Evolutionary conservation across 1,140 invertebrate species (phyloP).

Genomic region (Halictus rubicundus): DNA sequence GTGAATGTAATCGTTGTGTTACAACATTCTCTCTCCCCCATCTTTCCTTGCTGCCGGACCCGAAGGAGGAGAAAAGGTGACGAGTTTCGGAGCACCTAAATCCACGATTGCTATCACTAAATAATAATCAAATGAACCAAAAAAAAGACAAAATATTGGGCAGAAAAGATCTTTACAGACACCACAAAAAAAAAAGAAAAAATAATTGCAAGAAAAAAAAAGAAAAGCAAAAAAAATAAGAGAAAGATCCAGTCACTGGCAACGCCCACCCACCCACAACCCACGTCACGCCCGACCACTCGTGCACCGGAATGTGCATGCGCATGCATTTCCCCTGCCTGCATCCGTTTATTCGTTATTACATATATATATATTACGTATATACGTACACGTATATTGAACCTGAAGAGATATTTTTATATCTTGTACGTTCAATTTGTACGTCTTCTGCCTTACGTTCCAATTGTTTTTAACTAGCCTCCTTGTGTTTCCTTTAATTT

Average conservation of each 20-base stretch:
- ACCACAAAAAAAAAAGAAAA: constrained; percentile 51
- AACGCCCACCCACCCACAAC: constrained; percentile 70
- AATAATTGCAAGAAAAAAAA: constrained; percentile 50
- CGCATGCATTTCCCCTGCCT: constrained; percentile 72
- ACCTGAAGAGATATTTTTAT: constrained; percentile 52
- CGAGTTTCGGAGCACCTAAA: constrained; percentile 83
- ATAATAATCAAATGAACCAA: constrained; percentile 34
- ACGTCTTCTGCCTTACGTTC: constrained; percentile 53
- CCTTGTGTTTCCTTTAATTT: constrained; percentile 51
- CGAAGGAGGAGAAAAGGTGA: constrained; percentile 88
- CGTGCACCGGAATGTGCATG: constrained; percentile 78
- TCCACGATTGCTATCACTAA: constrained; percentile 77
- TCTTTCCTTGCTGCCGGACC: constrained; percentile 83
- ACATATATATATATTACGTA: constrained; percentile 57
- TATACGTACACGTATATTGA: constrained; percentile 62
- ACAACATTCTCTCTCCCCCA: constrained; percentile 82
- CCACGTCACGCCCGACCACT: constrained; percentile 72
- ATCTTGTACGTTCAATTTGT: constrained; percentile 59
- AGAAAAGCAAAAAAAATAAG: constrained; percentile 31
- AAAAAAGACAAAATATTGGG: constrained; percentile 35
- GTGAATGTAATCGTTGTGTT: constrained; percentile 82
- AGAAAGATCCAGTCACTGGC: constrained; percentile 72
- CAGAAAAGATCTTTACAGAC: constrained; percentile 26
- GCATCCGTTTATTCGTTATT: constrained; percentile 65
- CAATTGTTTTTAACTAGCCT: constrained; percentile 29